phyloP scores from a whole-genome alignment of 2,797 vertebrate genomes.

The Capromys pilorides region DNA sequence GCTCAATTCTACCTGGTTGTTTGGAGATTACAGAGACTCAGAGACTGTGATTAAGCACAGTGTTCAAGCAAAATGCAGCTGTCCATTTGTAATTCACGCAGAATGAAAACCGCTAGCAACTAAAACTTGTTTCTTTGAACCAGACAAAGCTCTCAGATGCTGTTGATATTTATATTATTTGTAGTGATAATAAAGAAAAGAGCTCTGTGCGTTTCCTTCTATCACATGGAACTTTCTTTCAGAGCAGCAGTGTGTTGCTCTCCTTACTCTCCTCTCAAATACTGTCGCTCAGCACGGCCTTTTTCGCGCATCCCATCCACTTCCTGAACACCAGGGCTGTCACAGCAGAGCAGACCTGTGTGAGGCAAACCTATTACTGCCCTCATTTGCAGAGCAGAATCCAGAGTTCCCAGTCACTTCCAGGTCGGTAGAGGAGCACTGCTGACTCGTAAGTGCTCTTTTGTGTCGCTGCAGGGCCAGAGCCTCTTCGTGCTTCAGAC shows the following conservation, averaged over 20 bases:
- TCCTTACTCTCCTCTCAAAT: neutral
- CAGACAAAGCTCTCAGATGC: neutral
- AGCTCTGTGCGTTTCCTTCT: neutral
- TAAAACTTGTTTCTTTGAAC: neutral
- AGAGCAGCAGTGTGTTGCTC: neutral
- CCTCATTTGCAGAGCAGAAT: neutral
- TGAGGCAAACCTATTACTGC: neutral
- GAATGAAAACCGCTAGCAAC: neutral
- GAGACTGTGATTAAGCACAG: neutral
- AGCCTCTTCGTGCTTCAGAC: neutral
- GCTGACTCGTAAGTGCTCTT: neutral
- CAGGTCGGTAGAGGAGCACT: neutral
- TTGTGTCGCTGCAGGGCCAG: neutral
- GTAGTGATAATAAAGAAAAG: neutral
- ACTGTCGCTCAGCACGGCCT: neutral
- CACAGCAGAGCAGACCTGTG: neutral
- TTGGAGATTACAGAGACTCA: neutral
- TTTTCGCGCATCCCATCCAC: neutral
- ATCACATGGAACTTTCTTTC: neutral
- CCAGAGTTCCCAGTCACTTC: neutral
- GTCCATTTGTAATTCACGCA: conserved; percentile 67
- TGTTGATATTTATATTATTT: neutral
- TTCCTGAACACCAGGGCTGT: neutral
- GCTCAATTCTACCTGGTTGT: neutral
- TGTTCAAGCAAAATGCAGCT: conserved; percentile 54